Base-by-base conservation (phyloP, 1,140 invertebrate genomes). In the Colletes latitarsis region DNA sequence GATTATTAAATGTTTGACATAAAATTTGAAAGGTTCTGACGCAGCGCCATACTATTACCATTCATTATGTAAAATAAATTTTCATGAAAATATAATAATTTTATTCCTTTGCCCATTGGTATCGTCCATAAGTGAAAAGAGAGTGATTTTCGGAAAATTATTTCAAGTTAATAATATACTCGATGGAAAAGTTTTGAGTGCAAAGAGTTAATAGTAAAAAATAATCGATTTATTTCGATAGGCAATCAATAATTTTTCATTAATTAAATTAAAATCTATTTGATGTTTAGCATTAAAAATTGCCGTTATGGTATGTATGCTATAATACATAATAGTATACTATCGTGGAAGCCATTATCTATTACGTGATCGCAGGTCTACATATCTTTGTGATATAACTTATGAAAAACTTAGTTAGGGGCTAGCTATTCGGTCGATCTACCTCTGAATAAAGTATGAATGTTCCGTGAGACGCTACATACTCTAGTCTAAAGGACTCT, bases 361-460 rank as follows among this genome's bases (percentile, higher is more conserved):
- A 60, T 75, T 68, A 63, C 55, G 58, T 55, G 74, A 76, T 62
- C 41, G 52, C 9, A 15, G 3, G 0, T n/a, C 49, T 53, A n/a
- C 41, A 19, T 41, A 30, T 41, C 19, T 53, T 43, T 39, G 57
- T 55, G 19, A 60, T 83, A 63, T 69, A 79, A 79, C 58, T 72
- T 49, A 41, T 69, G 67, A 79, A 81, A 81, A 73, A 74, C 41
- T 74, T 81, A n/a, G 21, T 74, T 81, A n/a, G 39, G 14, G 53
- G 43, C 21, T 57, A 19, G 73, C 21, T 52, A 21, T 49, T 30
- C 64, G 82, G 71, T 83, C 84, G 85, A 78, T 67, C n/a, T 21
- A 52, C 30, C 70, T 58, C 30, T 87, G 52, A 87, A 87, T 87
- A 87, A 86, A 81, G 21, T 82, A 87, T 84, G 77, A 86, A 72